Evolutionary conservation across 2,888 invertebrate genomes (phyloP).

Genomic region (Gisinianus flammeolus): DNA sequence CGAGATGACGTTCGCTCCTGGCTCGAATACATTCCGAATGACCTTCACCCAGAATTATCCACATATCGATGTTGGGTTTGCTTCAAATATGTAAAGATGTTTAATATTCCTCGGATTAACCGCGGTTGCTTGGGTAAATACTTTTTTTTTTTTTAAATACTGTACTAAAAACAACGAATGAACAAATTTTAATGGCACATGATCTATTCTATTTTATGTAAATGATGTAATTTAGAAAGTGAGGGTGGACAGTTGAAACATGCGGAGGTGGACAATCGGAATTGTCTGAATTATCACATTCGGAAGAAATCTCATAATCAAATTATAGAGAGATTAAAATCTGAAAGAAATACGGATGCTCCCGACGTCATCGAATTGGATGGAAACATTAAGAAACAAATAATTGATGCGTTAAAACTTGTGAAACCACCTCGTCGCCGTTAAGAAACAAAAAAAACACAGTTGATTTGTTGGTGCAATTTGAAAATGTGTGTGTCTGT

Average conservation of each 20-base stretch:
- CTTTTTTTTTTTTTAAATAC: background rate
- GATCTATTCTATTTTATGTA: background rate
- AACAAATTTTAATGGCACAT: background rate
- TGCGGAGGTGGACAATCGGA: conserved; percentile 1
- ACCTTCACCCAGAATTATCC: conserved; percentile 4
- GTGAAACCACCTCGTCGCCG: no score
- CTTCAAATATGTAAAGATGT: conserved; percentile 6
- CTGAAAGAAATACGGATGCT: background rate
- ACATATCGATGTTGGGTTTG: conserved; percentile 28
- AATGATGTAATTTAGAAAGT: conserved; percentile 19
- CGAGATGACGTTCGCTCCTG: conserved; percentile 24
- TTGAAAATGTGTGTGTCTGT: no score
- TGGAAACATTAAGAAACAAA: background rate
- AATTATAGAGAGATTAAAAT: background rate
- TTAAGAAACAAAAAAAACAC: no score
- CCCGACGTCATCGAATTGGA: background rate
- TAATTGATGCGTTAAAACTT: conserved; percentile 2
- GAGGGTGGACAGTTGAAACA: conserved; percentile 22
- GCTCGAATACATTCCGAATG: conserved; percentile 33
- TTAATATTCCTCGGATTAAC: background rate
- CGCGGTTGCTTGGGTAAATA: background rate
- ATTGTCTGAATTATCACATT: conserved; percentile 8
- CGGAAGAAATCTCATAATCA: conserved; percentile 15
- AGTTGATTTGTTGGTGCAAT: no score
- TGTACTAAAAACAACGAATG: background rate